Conservation (phyloP, 2,113 vertebrate species). For the Gobius niger region DNA sequence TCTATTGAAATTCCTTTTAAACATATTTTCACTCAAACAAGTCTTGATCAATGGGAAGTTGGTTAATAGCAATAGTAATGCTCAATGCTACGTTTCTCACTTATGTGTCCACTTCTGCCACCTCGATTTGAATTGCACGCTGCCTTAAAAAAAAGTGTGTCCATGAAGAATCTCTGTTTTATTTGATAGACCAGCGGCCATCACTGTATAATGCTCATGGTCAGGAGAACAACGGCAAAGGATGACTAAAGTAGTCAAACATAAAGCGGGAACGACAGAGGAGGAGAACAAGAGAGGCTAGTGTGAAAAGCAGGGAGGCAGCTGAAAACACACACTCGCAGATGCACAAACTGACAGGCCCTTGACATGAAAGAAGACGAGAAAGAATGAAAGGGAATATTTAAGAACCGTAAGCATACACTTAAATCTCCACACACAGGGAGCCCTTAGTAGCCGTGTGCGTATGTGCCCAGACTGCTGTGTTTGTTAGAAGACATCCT, state of each 20-base stretch:
- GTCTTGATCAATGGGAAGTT: no score
- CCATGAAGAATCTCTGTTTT: neutral
- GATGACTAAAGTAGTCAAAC: conserved; percentile 20
- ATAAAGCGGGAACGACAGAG: conserved; percentile 18
- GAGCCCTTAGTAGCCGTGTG: conserved; percentile 5
- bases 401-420: conserved; percentile 67
- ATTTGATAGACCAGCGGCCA: neutral
- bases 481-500: conserved; percentile 58
- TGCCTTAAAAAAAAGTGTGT: neutral
- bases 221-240: neutral
- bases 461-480: conserved; percentile 16
- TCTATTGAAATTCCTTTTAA: no score
- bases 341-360: conserved; percentile 67
- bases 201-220: neutral
- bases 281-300: conserved; percentile 33
- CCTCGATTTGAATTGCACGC: neutral
- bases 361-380: conserved; percentile 68
- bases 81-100: no score
- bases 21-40: no score
- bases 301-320: conserved; percentile 40
- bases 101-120: neutral
- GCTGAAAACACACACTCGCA: conserved; percentile 61
- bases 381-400: conserved; percentile 70
- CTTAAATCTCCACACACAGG: conserved; percentile 56
- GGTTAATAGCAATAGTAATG: no score